Evolutionary conservation across 1,140 invertebrate species (phyloP), one percentile per base, ranked within the genome.

Genomic region (Brachionus rubens): DNA sequence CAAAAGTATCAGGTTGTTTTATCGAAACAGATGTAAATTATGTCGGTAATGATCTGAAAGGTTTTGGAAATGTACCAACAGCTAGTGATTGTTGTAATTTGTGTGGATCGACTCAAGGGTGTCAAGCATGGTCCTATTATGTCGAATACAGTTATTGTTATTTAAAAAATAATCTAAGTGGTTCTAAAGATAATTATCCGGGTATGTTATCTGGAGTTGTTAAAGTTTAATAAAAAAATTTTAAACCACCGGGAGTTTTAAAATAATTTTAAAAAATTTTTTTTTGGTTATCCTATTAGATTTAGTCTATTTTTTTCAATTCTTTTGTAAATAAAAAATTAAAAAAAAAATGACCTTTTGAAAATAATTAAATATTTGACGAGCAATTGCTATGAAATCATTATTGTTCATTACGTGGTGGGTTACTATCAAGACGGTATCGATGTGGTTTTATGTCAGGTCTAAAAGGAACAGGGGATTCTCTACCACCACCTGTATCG

Each of bases 21-120:
- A 54, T 72, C 28, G 68, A 72, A 24, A 50, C 9, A n/a, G n/a
- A 72, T 41, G 12, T 50, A 2, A 72, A 72, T 41, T 72, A 72
- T 7, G 30, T 26, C 19, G 46, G 46, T 21, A 50, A 72, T 14
- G 68, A 72, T 50, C 21, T 72, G n/a, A 26, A 21, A 19, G 68
- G 68, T 30, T 2, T 33, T 10, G 68, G 68, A 14, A 28, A 19
- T 21, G 68, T 72, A 12, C 2, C 21, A 24, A 5, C 16, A 16
- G 68, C 68, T 16, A 40, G 46, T n/a, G 68, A 72, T 2, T 72
- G 68, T 24, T 72, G 68, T 54, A 72, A 72, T 24, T 21, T 72
- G 9, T 72, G 68, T 26, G 50, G 50, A 50, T 10, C 24, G 33
- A 50, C 26, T 0, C 7, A 9, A 0, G 28, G 33, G 24, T 72